Percentiles rank a stretch among this genome's conserved stretches.
These are phyloP conservation scores for Amblyjoppa proteus DNA, from an alignment of 2,888 invertebrate genomes.

Conservation along the genomic window DNA sequence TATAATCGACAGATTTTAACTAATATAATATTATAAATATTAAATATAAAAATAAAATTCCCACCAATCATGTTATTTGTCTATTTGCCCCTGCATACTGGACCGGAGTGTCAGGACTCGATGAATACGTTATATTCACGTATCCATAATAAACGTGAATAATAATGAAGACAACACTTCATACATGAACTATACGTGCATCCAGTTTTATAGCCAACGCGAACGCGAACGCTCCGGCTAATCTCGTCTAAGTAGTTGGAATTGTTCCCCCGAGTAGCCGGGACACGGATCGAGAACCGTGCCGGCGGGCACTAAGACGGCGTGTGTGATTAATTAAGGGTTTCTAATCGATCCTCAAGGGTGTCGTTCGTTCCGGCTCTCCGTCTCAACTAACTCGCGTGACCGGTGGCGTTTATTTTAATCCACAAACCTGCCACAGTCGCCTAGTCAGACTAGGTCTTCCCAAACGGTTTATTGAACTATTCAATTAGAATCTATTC, in stretches of 20 bases:
- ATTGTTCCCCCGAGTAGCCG: conserved; percentile 63
- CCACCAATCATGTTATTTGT: not conserved
- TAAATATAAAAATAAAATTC: not conserved
- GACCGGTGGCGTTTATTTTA: conserved; percentile 28
- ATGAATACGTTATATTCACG: not conserved
- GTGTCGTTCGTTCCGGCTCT: conserved; percentile 37
- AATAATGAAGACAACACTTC: not conserved
- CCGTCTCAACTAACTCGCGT: conserved; percentile 20
- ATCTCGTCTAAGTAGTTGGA: conserved; percentile 65
- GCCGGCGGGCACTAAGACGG: conserved; percentile 44
- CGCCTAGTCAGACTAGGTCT: not conserved
- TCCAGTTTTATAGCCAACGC: conserved; percentile 28
- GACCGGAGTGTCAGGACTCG: not conserved
- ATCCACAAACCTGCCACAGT: not conserved
- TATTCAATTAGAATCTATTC: not conserved
- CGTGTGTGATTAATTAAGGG: conserved; percentile 63
- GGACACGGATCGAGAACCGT: conserved; percentile 44
- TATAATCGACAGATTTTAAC: not conserved
- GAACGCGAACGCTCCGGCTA: conserved; percentile 57
- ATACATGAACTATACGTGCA: not conserved
- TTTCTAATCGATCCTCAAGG: conserved; percentile 63
- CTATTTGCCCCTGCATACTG: not conserved
- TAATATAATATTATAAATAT: not conserved
- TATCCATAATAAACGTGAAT: not conserved
- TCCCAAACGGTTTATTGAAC: not conserved